A percentile compares a stretch with the other conserved stretches of the same genome.
phyloP scores from a whole-genome alignment of 1,140 invertebrate genomes.

The Drosophila sproati region DNA sequence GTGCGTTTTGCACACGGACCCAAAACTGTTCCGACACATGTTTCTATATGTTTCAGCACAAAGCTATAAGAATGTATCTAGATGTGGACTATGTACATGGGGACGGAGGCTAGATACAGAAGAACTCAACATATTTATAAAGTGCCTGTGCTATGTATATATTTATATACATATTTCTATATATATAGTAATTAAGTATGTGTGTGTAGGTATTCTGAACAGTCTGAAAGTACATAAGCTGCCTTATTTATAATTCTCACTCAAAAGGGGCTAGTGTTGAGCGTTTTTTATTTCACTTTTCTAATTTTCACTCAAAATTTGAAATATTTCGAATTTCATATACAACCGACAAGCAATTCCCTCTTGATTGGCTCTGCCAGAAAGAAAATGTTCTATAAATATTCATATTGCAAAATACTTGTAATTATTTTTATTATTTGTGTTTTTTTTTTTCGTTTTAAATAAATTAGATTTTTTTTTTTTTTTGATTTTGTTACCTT shows the following conservation, averaged over 20 bases:
- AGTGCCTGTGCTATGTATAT: conserved; percentile 53
- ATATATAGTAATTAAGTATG: conserved; percentile 4
- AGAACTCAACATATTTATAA: conserved; percentile 60
- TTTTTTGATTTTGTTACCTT: conserved; percentile 33
- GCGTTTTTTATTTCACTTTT: conserved; percentile 34
- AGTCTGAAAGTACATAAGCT: conserved; percentile 58
- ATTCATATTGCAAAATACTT: conserved; percentile 81
- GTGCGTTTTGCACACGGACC: conserved; percentile 82
- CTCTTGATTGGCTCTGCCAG: conserved; percentile 59
- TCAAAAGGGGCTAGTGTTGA: conserved; percentile 59
- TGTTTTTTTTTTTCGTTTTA: conserved; percentile 52
- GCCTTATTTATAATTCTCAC: conserved; percentile 73
- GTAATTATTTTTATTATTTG: conserved; percentile 70
- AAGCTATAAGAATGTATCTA: conserved; percentile 22
- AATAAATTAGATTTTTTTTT: conserved; percentile 62
- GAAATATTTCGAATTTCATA: conserved; percentile 34
- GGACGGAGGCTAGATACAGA: conserved; percentile 28
- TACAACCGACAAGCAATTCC: conserved; percentile 48
- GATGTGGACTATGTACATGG: conserved; percentile 17
- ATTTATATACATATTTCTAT: not conserved
- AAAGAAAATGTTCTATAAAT: conserved; percentile 79
- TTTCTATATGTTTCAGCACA: conserved; percentile 39
- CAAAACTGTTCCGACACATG: conserved; percentile 52
- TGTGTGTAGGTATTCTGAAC: conserved; percentile 17
- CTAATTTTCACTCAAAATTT: conserved; percentile 63